Percentiles rank a stretch among this genome's conserved stretches.
Evolutionary conservation across 2,888 invertebrate genomes (phyloP).

Genomic region (Caenorhabditis zanzibari): DNA sequence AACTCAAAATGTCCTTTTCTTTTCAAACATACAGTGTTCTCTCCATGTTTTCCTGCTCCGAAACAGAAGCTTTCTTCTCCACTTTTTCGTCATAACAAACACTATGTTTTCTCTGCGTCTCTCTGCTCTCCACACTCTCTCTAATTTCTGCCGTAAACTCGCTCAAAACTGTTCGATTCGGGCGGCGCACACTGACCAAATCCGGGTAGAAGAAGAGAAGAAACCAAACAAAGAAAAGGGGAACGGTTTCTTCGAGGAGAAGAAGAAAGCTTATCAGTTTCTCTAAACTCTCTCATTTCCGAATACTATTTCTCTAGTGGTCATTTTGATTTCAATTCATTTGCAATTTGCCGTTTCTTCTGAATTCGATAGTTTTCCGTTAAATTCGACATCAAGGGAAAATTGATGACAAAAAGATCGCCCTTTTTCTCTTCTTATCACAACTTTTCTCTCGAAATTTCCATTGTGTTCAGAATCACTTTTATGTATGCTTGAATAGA

Average conservation of each 20-base stretch:
- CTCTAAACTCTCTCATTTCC: neutral
- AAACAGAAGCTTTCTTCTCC: neutral
- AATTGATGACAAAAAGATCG: conserved; percentile 12
- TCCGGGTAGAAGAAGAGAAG: conserved; percentile 19
- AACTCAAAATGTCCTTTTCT: neutral
- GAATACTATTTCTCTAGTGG: neutral
- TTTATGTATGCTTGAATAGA: neutral
- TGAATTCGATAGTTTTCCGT: neutral
- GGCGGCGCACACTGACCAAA: conserved; percentile 20
- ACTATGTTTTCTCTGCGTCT: conserved; percentile 6
- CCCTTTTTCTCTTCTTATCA: neutral
- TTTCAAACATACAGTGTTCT: conserved; percentile 17
- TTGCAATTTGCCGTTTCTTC: neutral
- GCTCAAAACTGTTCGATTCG: neutral
- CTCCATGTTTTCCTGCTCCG: conserved; percentile 4
- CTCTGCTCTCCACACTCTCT: neutral
- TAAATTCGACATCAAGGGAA: neutral
- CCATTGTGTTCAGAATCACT: neutral
- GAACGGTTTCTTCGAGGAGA: neutral
- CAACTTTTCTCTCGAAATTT: neutral
- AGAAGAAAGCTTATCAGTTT: conserved; percentile 35
- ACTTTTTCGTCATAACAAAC: conserved; percentile 3
- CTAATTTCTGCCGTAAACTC: conserved; percentile 11
- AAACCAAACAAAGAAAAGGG: conserved; percentile 24
- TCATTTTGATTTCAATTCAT: conserved; percentile 2